phyloP scores from a whole-genome alignment of 2,797 vertebrate genomes.

The Squalus acanthias region DNA sequence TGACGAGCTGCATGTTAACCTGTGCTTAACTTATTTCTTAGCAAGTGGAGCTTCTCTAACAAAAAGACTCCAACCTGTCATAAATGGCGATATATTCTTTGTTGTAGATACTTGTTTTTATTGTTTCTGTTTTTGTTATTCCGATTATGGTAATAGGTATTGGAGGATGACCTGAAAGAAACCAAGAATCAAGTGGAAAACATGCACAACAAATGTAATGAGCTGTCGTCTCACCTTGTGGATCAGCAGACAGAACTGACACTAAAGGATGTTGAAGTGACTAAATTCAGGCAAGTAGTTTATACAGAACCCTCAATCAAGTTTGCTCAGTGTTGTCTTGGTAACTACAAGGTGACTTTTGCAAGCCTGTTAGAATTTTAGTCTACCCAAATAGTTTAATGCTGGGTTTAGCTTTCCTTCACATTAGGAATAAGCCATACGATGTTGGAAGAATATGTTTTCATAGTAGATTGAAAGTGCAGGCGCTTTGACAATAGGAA shows the following conservation, averaged over 20 bases:
- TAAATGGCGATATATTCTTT: not conserved
- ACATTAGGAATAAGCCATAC: not conserved
- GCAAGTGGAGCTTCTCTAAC: not conserved
- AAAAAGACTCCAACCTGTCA: not conserved
- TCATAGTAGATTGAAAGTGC: not conserved
- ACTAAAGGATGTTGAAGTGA: slow-evolving; percentile 53
- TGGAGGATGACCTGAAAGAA: slow-evolving; percentile 56
- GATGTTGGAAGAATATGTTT: not conserved
- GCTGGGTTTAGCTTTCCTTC: not conserved
- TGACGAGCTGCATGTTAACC: not conserved
- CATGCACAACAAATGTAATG: slow-evolving; percentile 50
- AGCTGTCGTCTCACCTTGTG: slow-evolving; percentile 53
- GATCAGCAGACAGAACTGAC: slow-evolving; percentile 55
- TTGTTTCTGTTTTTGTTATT: not conserved
- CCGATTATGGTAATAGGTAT: slow-evolving; percentile 49
- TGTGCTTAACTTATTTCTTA: not conserved
- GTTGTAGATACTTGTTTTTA: not conserved
- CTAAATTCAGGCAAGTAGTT: slow-evolving; percentile 53
- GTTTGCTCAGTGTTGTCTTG: not conserved
- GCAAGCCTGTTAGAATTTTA: not conserved
- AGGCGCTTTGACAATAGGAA: not conserved
- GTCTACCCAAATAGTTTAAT: not conserved
- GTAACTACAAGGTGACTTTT: not conserved
- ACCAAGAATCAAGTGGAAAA: slow-evolving; percentile 53
- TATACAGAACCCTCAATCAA: not conserved